phyloP scores from a whole-genome alignment of 2,113 vertebrate genomes.

The Callionymus lyra region DNA sequence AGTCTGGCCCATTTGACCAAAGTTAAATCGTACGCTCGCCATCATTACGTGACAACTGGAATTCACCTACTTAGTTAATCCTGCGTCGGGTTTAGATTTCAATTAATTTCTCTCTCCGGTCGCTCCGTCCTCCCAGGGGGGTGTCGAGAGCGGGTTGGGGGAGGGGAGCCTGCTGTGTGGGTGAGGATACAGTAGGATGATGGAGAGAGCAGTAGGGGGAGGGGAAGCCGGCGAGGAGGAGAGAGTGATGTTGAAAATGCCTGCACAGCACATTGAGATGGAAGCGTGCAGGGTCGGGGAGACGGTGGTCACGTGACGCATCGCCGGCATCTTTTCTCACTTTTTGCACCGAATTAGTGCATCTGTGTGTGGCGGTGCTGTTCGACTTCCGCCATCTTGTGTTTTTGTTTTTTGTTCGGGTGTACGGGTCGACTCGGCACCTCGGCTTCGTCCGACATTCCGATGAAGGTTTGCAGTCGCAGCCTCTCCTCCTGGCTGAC shows the following conservation, averaged over 20 bases:
- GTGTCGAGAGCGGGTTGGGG: slow-evolving; percentile 25
- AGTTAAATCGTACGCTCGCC: slow-evolving; percentile 63
- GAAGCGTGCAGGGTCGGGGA: slow-evolving; percentile 14
- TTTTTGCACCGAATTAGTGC: slow-evolving; percentile 5
- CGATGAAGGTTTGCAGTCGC: slow-evolving; percentile 36
- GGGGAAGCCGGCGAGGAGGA: slow-evolving; percentile 43
- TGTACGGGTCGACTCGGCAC: slow-evolving; percentile 7
- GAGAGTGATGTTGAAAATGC: slow-evolving; percentile 47
- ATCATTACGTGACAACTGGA: slow-evolving; percentile 65
- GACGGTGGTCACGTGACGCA: slow-evolving; percentile 9
- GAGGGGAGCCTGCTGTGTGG: slow-evolving; percentile 35
- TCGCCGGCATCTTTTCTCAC: neutral
- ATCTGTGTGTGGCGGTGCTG: slow-evolving; percentile 2
- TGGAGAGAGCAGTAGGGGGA: slow-evolving; percentile 27
- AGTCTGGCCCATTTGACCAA: slow-evolving; percentile 60
- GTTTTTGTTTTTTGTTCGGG: slow-evolving; percentile 31
- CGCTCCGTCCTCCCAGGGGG: slow-evolving; percentile 40
- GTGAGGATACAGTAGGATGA: slow-evolving; percentile 47
- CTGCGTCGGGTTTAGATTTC: slow-evolving; percentile 60
- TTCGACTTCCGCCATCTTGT: too few species aligned
- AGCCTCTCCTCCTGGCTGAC: slow-evolving; percentile 35
- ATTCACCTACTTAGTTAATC: slow-evolving; percentile 68
- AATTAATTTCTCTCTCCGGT: slow-evolving; percentile 62
- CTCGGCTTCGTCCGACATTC: slow-evolving; percentile 27
- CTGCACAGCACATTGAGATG: slow-evolving; percentile 51